Conservation (phyloP, 2,113 vertebrate genomes). For the Neolamprologus caudopunctatus region DNA sequence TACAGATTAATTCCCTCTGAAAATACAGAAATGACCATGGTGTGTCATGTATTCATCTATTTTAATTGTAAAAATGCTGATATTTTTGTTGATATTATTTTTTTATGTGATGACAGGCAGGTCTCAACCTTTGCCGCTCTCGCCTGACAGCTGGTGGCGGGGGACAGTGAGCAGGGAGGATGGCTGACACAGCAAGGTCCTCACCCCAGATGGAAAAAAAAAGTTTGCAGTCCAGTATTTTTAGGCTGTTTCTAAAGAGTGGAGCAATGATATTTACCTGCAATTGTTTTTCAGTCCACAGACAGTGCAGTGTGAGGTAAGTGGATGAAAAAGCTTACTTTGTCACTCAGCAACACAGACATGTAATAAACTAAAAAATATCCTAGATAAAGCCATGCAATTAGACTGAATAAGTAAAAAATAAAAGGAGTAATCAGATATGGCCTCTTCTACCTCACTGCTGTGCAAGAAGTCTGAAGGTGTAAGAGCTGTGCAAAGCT, state of each 20-base stretch:
- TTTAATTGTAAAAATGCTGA: neutral
- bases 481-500: neutral
- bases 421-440: neutral
- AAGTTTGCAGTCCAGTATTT: neutral
- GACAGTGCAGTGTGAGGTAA: neutral
- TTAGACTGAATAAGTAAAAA: neutral
- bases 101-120: neutral
- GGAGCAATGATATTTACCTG: neutral
- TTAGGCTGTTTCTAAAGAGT: neutral
- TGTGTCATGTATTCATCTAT: too few species aligned
- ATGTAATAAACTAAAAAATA: neutral
- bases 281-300: neutral
- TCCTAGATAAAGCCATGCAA: neutral
- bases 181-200: slow-evolving; percentile 13
- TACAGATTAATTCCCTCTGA: neutral
- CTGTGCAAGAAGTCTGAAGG: neutral
- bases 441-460: neutral
- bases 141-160: neutral
- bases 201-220: neutral
- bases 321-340: neutral
- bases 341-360: neutral
- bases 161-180: neutral
- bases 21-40: neutral
- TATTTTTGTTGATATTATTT: neutral
- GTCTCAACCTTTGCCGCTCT: neutral